Evolutionary conservation across 2,113 vertebrate species (phyloP).

Genomic region (Calonectris borealis): DNA sequence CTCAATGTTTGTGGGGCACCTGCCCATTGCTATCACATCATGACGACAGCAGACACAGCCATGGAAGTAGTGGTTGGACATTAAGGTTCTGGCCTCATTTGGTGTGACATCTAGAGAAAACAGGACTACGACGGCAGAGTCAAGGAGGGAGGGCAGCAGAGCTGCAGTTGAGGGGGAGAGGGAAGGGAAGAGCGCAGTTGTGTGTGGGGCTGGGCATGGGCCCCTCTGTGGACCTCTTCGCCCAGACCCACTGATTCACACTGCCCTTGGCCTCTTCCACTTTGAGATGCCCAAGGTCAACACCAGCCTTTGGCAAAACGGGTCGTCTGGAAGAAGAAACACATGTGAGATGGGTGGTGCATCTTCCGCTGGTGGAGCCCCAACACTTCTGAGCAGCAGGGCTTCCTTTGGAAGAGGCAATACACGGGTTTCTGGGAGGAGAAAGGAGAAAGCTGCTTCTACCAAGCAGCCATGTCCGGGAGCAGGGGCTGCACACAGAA

Average conservation of each 20-base stretch:
- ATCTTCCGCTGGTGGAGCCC: not conserved
- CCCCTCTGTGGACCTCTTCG: not conserved
- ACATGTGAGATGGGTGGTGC: not conserved
- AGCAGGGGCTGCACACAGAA: not conserved
- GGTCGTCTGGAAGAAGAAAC: not conserved
- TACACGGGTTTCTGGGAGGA: not conserved
- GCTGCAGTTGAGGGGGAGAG: not conserved
- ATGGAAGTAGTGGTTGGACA: not conserved
- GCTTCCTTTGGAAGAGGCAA: not conserved
- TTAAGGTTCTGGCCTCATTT: not conserved
- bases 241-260: accelerated
- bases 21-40: accelerated
- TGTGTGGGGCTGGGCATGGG: no score
- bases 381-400: not conserved
- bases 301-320: accelerated
- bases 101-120: not conserved
- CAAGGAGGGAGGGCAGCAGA: not conserved
- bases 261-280: not conserved
- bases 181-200: accelerated
- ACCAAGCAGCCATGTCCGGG: not conserved
- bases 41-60: accelerated
- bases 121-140: not conserved
- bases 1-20: not conserved
- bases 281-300: not conserved
- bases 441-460: not conserved